Evolutionary conservation across 2,797 vertebrate species (phyloP), one percentile per base, ranked within the genome.

Genomic region (Takifugu rubripes): DNA sequence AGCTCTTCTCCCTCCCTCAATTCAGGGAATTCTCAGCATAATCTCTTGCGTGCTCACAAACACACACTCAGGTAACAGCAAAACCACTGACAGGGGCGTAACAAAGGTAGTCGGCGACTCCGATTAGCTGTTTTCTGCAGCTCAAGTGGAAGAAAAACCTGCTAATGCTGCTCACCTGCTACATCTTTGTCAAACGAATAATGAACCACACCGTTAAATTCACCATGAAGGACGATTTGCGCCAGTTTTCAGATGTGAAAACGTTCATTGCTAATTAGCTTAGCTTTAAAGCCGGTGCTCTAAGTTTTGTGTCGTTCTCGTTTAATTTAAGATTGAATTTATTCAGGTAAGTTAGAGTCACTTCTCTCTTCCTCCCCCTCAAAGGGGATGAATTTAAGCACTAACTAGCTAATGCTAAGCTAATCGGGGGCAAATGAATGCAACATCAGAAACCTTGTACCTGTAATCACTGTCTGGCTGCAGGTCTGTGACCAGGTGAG

Each of bases 391-490:
- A 29, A 4, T 7, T 29, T 7, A 29, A 7, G 27, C 27, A 29
- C 27, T 29, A 29, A 29, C 27, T 7, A 29, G 27, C 27, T 29
- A 5, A 29, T 29, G 27, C 27, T 29, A 7, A 29, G 27, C 27
- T 29, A 29, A 29, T 29, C 4, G 27, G 27, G 27, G 27, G 1
- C 21, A 21, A 21, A 21, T 21, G 21, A 21, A 21, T 21, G 21
- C 21, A 21, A 21, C 46, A 25, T 21, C 11, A 40, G 36, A 14
- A 14, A 40, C 11, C 36, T 40, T 40, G 11, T 24, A 99, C 97
- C 94, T 91, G 92, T 98, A 98, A 1, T 94, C 93, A 60, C 91
- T 96, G 90, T 98, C 95, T 1, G 97, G 97, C 78, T 96, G 93
- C 77, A 99, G 88, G 42, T 90, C 92, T 1, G 83, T 85, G 48